These are phyloP conservation scores for Hydroisotoma schaefferi DNA, from an alignment of 2,888 invertebrate genomes.

Conservation along the genomic window DNA sequence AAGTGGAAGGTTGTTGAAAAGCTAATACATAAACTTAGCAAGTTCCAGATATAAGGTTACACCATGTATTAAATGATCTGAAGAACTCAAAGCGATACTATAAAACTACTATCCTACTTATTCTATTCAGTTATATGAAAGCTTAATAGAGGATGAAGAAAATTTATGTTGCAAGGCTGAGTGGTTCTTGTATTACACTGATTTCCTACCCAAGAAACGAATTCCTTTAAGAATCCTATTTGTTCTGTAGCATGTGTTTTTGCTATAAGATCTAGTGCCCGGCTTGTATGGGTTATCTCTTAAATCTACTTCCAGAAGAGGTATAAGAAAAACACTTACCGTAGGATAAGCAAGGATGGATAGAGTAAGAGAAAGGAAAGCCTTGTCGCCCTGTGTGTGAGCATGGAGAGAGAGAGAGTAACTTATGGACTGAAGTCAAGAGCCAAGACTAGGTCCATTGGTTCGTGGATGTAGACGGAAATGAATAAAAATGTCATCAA, in stretches of 20 bases:
- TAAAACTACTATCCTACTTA: not conserved
- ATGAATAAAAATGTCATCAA: conserved; percentile 48
- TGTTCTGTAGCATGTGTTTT: too few relatives aligned
- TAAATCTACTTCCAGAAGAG: not conserved
- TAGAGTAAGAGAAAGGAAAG: too few relatives aligned
- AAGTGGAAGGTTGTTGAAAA: not conserved
- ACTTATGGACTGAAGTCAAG: not conserved
- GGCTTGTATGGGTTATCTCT: not conserved
- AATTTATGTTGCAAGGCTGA: conserved; percentile 34
- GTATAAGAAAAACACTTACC: not conserved
- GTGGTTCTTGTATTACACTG: too few relatives aligned
- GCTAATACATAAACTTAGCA: too few relatives aligned
- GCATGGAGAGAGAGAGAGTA: conserved; percentile 1
- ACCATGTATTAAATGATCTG: too few relatives aligned
- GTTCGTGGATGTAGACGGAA: conserved; percentile 10
- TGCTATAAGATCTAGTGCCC: too few relatives aligned
- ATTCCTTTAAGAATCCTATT: conserved; percentile 3
- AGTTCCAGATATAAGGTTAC: too few relatives aligned
- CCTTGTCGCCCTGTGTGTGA: too few relatives aligned
- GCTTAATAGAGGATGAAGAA: conserved; percentile 28
- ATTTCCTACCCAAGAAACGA: not conserved
- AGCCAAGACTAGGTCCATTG: not conserved
- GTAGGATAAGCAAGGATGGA: not conserved
- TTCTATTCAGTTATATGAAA: not conserved
- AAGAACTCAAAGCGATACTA: too few relatives aligned